These are phyloP conservation scores for Falcunculus frontatus DNA, from an alignment of 2,113 vertebrate genomes.

Conservation along the genomic window DNA sequence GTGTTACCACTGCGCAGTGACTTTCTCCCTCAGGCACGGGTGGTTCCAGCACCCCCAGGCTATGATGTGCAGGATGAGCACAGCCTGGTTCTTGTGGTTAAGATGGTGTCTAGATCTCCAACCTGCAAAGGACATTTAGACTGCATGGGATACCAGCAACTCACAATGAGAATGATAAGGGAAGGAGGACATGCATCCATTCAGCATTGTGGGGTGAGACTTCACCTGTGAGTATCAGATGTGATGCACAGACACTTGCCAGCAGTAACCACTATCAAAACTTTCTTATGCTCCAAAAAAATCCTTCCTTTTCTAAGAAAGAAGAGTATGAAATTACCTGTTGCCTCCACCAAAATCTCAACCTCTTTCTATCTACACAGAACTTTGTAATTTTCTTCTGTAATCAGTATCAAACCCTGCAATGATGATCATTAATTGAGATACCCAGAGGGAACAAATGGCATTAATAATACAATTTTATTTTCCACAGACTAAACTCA, in stretches of 20 bases:
- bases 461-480: background rate
- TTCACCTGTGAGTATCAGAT: background rate
- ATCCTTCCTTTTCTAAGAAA: background rate
- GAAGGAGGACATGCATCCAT: background rate
- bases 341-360: background rate
- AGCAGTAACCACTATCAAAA: background rate
- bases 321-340: background rate
- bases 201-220: background rate
- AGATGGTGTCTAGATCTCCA: background rate
- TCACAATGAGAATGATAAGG: fast-evolving
- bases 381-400: background rate
- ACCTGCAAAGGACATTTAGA: background rate
- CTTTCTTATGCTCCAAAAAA: background rate
- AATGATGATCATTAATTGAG: background rate
- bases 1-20: fast-evolving
- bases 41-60: background rate
- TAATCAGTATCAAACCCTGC: background rate
- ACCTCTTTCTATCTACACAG: background rate
- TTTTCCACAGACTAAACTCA: background rate
- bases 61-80: background rate
- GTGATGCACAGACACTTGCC: background rate
- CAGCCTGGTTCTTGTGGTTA: background rate
- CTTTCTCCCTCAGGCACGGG: background rate
- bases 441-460: background rate
- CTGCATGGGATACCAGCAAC: background rate